These are phyloP conservation scores for Tigriopus japonicus DNA, from an alignment of 1,140 invertebrate genomes.

Conservation along the genomic window DNA sequence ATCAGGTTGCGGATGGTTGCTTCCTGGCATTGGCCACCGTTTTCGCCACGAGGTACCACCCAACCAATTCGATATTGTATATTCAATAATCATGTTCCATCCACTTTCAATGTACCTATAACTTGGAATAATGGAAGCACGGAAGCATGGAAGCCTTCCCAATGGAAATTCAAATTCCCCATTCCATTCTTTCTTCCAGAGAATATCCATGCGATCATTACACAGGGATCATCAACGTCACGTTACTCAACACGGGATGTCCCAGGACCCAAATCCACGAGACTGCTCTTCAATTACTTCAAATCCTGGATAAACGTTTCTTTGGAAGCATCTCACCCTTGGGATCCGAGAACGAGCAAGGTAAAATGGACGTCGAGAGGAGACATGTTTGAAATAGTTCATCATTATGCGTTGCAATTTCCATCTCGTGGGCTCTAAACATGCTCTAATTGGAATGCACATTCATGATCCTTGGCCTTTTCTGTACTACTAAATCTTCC, in stretches of 20 bases:
- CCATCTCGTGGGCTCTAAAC: too few relatives aligned
- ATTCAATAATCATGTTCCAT: too few relatives aligned
- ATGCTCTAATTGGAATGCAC: too few relatives aligned
- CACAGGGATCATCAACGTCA: conserved; percentile 91
- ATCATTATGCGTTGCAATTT: too few relatives aligned
- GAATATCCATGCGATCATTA: conserved; percentile 98
- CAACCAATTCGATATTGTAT: too few relatives aligned
- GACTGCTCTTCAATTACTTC: conserved; percentile 76
- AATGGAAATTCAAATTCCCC: too few relatives aligned
- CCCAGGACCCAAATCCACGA: conserved; percentile 75
- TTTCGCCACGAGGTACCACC: conserved; percentile 70
- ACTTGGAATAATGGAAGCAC: too few relatives aligned
- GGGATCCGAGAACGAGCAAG: conserved; percentile 22
- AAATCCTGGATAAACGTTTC: conserved; percentile 82
- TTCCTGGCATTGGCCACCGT: conserved; percentile 86
- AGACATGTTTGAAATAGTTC: too few relatives aligned
- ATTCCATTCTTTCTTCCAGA: conserved; percentile 29
- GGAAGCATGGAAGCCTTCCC: too few relatives aligned
- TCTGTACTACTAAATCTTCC: too few relatives aligned
- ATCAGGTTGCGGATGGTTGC: conserved; percentile 78
- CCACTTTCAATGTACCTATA: too few relatives aligned
- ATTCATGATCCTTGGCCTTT: too few relatives aligned
- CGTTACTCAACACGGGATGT: conserved; percentile 84
- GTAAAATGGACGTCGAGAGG: not conserved
- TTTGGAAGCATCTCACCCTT: conserved; percentile 59